These are phyloP conservation scores for Fissipunctia ypsillon DNA, from an alignment of 2,888 invertebrate genomes.

Conservation along the genomic window DNA sequence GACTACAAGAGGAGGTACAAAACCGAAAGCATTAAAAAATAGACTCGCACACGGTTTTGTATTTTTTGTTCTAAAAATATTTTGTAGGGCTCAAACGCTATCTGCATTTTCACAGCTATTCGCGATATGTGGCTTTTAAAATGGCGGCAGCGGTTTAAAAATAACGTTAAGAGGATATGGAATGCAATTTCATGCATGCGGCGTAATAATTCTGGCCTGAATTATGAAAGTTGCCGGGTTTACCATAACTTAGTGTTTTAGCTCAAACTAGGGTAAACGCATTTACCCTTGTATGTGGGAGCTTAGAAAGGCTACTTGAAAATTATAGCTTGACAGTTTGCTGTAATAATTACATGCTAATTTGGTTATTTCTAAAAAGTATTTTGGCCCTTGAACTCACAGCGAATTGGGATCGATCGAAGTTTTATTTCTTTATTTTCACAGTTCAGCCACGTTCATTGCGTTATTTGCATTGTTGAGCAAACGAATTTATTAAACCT, in stretches of 20 bases:
- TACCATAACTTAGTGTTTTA: slow-evolving; percentile 31
- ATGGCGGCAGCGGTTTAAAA: slow-evolving; percentile 31
- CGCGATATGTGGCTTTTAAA: slow-evolving; percentile 40
- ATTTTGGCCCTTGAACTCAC: background rate
- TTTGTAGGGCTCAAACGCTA: slow-evolving; percentile 51
- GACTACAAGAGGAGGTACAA: background rate
- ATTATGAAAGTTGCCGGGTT: slow-evolving; percentile 45
- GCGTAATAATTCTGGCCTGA: slow-evolving; percentile 48
- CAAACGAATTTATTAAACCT: no score
- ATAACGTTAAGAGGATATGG: slow-evolving; percentile 29
- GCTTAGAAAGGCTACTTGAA: background rate
- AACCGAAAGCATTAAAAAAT: slow-evolving; percentile 22
- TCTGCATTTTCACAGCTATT: slow-evolving; percentile 64
- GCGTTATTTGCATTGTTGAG: no score
- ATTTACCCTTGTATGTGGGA: slow-evolving; percentile 12
- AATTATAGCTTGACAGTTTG: background rate
- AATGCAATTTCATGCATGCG: slow-evolving; percentile 53
- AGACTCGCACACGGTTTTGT: background rate
- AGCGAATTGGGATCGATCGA: no score
- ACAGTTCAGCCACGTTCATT: no score
- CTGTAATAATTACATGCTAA: background rate
- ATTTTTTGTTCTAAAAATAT: slow-evolving; percentile 51
- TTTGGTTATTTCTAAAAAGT: background rate
- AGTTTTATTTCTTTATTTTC: no score
- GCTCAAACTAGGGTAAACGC: slow-evolving; percentile 11